Conservation (phyloP, 1,140 invertebrate species). For the Pseudachorutes palmiensis region DNA sequence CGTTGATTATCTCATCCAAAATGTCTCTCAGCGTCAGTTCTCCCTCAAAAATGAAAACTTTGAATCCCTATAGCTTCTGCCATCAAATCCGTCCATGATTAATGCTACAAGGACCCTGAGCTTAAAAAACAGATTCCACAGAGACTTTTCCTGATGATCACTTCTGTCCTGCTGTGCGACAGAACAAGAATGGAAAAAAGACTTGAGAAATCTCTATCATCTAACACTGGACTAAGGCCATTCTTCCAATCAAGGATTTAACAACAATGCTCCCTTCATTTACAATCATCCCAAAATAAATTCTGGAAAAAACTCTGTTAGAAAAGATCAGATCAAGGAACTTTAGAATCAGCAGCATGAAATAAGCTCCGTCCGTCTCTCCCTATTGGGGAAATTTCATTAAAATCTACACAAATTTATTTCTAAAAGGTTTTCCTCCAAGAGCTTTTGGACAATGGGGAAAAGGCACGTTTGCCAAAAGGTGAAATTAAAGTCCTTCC, state of each 20-base stretch:
- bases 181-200: background rate
- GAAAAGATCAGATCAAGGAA: background rate
- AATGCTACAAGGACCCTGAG: background rate
- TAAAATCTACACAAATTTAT: background rate
- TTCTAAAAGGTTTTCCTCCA: too few species aligned
- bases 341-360: background rate
- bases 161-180: background rate
- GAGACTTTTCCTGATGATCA: background rate
- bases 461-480: too few species aligned
- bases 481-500: too few species aligned
- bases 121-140: background rate
- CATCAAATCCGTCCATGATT: background rate
- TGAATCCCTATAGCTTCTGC: too few species aligned
- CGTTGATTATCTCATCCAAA: background rate
- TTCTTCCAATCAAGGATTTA: too few species aligned
- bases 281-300: background rate
- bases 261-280: too few species aligned
- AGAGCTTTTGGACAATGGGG: too few species aligned
- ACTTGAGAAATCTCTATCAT: slow-evolving; percentile 8
- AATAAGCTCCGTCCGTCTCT: too few species aligned
- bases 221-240: background rate
- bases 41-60: too few species aligned
- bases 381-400: background rate
- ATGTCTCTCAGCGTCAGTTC: too few species aligned
- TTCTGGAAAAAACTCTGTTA: background rate